Conservation (phyloP, 2,888 invertebrate genomes). For the Agrochola lota region DNA sequence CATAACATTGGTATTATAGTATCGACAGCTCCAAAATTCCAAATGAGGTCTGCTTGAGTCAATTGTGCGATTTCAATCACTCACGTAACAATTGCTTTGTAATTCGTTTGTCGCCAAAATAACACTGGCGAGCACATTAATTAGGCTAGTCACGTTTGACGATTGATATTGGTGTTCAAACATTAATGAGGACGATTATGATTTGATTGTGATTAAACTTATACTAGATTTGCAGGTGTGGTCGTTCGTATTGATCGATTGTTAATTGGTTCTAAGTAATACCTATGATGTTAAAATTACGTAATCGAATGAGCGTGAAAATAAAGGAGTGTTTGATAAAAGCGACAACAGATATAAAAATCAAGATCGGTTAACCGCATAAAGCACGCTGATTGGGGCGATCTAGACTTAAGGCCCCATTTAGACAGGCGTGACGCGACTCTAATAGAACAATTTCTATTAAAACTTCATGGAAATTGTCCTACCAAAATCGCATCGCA, state of each 20-base stretch:
- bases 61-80: slow-evolving; percentile 47
- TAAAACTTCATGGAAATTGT: no score
- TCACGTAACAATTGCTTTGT: slow-evolving; percentile 44
- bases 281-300: no score
- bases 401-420: not conserved
- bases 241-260: not conserved
- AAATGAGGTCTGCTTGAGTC: slow-evolving; percentile 28
- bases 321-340: not conserved
- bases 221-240: slow-evolving; percentile 39
- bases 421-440: no score
- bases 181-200: slow-evolving; percentile 57
- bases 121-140: slow-evolving; percentile 42
- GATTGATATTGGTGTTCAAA: slow-evolving; percentile 25
- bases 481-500: no score
- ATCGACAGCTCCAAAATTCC: slow-evolving; percentile 22
- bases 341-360: not conserved
- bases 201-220: slow-evolving; percentile 32
- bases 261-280: not conserved
- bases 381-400: not conserved
- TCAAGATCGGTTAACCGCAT: not conserved
- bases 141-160: slow-evolving; percentile 55
- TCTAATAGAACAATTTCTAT: no score
- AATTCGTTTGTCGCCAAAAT: slow-evolving; percentile 39
- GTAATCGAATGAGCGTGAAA: no score
- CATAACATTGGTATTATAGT: not conserved